Base-by-base conservation (phyloP, 2,113 vertebrate genomes). In the Chelonoidis abingdonii region DNA sequence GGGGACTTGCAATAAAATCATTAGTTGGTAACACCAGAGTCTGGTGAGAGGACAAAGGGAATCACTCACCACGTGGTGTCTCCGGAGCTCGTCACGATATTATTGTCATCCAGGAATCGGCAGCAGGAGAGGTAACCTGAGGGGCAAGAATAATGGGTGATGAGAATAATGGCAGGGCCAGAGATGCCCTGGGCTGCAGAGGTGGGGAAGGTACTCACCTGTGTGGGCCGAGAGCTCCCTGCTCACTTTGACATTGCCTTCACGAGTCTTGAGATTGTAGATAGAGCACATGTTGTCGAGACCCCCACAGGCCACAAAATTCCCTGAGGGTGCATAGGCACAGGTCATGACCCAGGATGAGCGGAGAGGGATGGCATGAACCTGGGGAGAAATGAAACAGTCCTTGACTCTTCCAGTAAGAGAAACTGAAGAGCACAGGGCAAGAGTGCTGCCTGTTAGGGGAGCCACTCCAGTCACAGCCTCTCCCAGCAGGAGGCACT, bases 301-400 rank as follows among this genome's bases (percentile, higher is more conserved):
- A 13, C 99, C 99, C 3, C 99, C 99, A 27, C 99, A 99, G 1
- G 99, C 99, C 98, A 99, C 99, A 25, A 99, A 98, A 98, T 99
- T 99, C 88, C 99, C 99, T 1, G 99, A 99, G 2, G 99, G 99
- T 9, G 99, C 99, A 4, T 99, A 99, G 92, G 99, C 97, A 97
- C 99, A 99, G 62, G 99, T 99, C 99, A 99, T 99, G 97, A 99
- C 99, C 99, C 99, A 99, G 4, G 99, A 99, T 9, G 99, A 99
- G 91, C 99, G 99, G 91, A 99, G 98, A 1, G 99, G 99, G 97
- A 99, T 99, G 94, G 99, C 99, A 0, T 99, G 99, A 24, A 99
- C 99, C 99, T 99, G 96, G 5, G 31, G 59, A 59, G 80, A 89
- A 49, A 49, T 93, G 85, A 93, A 92, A 76, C 4, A 0, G 1